Evolutionary conservation across 2,888 invertebrate genomes (phyloP), one percentile per base, ranked within the genome.

Genomic region (Lithophane leautieri): DNA sequence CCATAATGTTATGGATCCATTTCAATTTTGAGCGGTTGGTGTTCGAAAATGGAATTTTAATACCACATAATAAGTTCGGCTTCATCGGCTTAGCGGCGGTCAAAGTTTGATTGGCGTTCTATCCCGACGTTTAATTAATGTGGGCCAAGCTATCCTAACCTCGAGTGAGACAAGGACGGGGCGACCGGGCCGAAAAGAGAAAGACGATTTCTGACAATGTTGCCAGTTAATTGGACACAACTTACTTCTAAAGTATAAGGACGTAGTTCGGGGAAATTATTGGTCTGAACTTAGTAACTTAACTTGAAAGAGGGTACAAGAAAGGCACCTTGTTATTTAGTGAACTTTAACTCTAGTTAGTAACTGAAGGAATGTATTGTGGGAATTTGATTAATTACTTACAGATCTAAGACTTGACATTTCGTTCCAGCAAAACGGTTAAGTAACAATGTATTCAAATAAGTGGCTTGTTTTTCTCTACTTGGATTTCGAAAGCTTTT

Each of bases 31-130:
- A 91, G 89, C 90, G 92, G 91, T 92, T 91, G 88, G 89, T 86
- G 85, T 90, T 92, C 88, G 94, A 93, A 95, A 95, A 96, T 96
- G 91, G 93, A 94, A 94, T 95, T 96, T 95, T 95, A 95, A 96
- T 96, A 93, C 94, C 93, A 94, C 94, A 94, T 96, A 95, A 96
- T 95, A 95, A 94, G 95, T 95, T 93, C 89, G 93, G 95, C 93
- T 95, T 94, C 93, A 94, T 93, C 93, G 94, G 95, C 94, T 96
- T 95, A 95, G 93, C 91, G 90, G 92, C 92, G 96, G 95, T 96
- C 96, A 96, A 94, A 95, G 94, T 96, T 95, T 96, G 96, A 96
- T 96, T 96, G 95, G 95, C 95, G 94, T 94, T 93, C 94, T 94
- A 95, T 94, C 93, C 94, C 93, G 91, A 92, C 93, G 92, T 94